A percentile compares a stretch with the other conserved stretches of the same genome.
phyloP scores from a whole-genome alignment of 1,140 invertebrate species.

The Colletes gigas region DNA sequence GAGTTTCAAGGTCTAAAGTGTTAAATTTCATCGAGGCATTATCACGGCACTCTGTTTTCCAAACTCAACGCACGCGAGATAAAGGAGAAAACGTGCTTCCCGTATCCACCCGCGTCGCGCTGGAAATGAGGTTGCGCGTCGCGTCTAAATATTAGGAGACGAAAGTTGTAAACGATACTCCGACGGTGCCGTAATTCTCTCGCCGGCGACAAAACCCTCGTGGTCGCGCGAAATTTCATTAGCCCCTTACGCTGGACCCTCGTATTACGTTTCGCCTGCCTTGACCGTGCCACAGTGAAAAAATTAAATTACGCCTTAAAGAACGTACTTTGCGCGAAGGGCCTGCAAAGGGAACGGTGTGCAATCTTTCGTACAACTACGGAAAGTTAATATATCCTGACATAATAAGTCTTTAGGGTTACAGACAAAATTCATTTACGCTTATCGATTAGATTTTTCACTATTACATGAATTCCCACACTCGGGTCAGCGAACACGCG shows the following conservation, averaged over 20 bases:
- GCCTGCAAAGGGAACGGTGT: not conserved
- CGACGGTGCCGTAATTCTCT: not conserved
- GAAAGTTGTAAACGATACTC: slow-evolving; percentile 27
- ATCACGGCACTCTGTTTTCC: not conserved
- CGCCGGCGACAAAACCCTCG: not conserved
- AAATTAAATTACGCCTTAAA: slow-evolving; percentile 19
- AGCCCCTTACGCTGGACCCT: not conserved
- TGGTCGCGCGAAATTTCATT: slow-evolving; percentile 23
- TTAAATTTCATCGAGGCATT: not conserved
- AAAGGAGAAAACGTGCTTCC: not conserved
- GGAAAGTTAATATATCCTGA: too few relatives aligned
- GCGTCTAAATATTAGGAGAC: slow-evolving; percentile 8
- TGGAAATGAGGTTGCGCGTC: not conserved
- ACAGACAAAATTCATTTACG: too few relatives aligned
- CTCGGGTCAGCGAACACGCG: slow-evolving; percentile 16
- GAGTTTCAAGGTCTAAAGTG: not conserved
- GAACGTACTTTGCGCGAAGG: not conserved
- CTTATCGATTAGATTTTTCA: too few relatives aligned
- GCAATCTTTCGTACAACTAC: too few relatives aligned
- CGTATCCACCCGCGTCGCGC: not conserved
- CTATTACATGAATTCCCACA: too few relatives aligned
- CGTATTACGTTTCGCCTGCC: not conserved
- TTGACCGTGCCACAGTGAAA: not conserved
- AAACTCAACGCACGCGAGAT: not conserved
- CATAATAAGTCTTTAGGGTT: too few relatives aligned